These are phyloP conservation scores for Lagorchestes hirsutus DNA, from an alignment of 2,797 vertebrate species.

Conservation along the genomic window DNA sequence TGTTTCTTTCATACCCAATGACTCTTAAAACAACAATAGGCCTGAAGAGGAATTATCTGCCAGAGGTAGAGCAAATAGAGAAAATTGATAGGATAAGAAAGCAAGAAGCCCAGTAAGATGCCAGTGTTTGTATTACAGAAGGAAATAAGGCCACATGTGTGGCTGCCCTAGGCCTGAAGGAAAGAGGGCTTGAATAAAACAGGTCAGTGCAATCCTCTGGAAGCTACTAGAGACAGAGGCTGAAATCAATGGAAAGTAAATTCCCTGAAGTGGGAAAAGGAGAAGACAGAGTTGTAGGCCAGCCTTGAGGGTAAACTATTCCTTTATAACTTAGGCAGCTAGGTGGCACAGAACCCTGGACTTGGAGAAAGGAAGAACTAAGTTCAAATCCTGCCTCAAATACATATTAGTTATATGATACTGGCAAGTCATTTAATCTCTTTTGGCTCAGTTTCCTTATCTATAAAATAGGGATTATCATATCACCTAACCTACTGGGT, in stretches of 20 bases:
- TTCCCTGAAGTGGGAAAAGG: not conserved
- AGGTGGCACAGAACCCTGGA: not conserved
- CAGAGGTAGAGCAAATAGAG: not conserved
- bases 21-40: not conserved
- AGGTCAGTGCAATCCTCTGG: not conserved
- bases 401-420: not conserved
- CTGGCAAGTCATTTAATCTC: not conserved
- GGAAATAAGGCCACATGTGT: not conserved
- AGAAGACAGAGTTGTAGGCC: not conserved
- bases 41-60: not conserved
- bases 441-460: not conserved
- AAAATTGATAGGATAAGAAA: not conserved
- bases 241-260: not conserved
- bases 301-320: not conserved
- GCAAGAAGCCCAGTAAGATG: not conserved
- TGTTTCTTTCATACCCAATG: not conserved
- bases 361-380: not conserved
- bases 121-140: not conserved
- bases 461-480: not conserved
- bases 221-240: not conserved
- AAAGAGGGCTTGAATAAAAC: not conserved
- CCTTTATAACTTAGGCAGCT: not conserved
- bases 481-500: not conserved
- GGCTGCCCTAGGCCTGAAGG: not conserved
- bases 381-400: not conserved